phyloP scores from a whole-genome alignment of 2,888 invertebrate species.

The Melanargia galathea region DNA sequence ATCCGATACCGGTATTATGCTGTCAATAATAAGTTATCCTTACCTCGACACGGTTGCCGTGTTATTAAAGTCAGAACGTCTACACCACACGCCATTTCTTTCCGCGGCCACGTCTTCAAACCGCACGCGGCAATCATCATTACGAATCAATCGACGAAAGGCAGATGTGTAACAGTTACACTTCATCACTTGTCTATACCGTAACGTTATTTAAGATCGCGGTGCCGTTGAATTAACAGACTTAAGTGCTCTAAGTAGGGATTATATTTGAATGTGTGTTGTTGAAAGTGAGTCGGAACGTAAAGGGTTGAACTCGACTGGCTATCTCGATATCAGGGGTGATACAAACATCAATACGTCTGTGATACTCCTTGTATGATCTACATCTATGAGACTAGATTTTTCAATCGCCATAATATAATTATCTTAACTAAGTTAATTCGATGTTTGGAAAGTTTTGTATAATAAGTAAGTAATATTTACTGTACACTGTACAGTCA shows the following conservation, averaged over 20 bases:
- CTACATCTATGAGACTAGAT: too few species aligned
- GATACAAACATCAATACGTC: neutral
- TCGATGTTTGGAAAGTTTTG: too few species aligned
- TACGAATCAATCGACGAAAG: slow-evolving; percentile 60
- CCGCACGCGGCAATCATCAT: slow-evolving; percentile 67
- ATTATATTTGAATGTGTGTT: slow-evolving; percentile 41
- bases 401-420: too few species aligned
- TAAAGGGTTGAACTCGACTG: slow-evolving; percentile 62
- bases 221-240: slow-evolving; percentile 10
- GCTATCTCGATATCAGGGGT: slow-evolving; percentile 17
- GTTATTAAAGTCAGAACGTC: slow-evolving; percentile 69
- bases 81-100: slow-evolving; percentile 60
- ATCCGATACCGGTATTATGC: slow-evolving; percentile 54
- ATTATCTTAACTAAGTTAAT: too few species aligned
- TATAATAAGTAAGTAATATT: too few species aligned
- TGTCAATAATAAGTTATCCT: slow-evolving; percentile 65
- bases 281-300: slow-evolving; percentile 46
- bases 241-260: slow-evolving; percentile 40
- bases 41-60: slow-evolving; percentile 57
- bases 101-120: slow-evolving; percentile 62
- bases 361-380: neutral
- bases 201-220: slow-evolving; percentile 24
- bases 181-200: slow-evolving; percentile 56
- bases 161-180: slow-evolving; percentile 76
- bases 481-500: too few species aligned